phyloP scores from a whole-genome alignment of 2,888 invertebrate genomes.

The Dolichomitus sp. region DNA sequence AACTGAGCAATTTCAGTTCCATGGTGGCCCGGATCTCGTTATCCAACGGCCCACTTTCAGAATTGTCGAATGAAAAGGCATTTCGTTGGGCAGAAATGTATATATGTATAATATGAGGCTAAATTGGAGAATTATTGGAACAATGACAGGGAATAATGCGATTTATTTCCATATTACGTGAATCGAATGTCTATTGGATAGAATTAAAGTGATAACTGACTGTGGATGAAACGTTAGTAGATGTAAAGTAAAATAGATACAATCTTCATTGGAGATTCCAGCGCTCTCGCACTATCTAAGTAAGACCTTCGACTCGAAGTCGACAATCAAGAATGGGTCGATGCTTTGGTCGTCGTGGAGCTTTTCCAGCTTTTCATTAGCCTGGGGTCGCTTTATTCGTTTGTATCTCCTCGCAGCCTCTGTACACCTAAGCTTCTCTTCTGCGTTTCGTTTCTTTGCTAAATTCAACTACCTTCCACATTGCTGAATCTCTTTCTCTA shows the following conservation, averaged over 20 bases:
- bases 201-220: not conserved
- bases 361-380: slow-evolving; percentile 19
- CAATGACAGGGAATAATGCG: not conserved
- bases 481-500: not conserved
- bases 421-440: not conserved
- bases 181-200: not conserved
- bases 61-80: slow-evolving; percentile 19
- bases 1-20: slow-evolving; percentile 57
- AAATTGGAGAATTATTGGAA: not conserved
- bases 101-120: not conserved
- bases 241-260: slow-evolving; percentile 7
- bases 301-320: not conserved
- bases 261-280: slow-evolving; percentile 9
- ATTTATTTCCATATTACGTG: slow-evolving; percentile 13
- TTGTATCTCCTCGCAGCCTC: slow-evolving; percentile 17
- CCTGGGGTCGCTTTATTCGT: slow-evolving; percentile 25
- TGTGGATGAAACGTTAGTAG: not conserved
- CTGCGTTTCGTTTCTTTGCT: slow-evolving; percentile 1
- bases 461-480: slow-evolving; percentile 3
- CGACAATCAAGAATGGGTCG: slow-evolving; percentile 18
- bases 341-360: slow-evolving; percentile 11
- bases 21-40: slow-evolving; percentile 31
- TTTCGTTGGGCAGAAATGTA: not conserved
- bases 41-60: slow-evolving; percentile 9
- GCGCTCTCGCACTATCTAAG: not conserved